Evolutionary conservation across 2,888 invertebrate genomes (phyloP), one percentile per base, ranked within the genome.

Genomic region (Clivina fossor): DNA sequence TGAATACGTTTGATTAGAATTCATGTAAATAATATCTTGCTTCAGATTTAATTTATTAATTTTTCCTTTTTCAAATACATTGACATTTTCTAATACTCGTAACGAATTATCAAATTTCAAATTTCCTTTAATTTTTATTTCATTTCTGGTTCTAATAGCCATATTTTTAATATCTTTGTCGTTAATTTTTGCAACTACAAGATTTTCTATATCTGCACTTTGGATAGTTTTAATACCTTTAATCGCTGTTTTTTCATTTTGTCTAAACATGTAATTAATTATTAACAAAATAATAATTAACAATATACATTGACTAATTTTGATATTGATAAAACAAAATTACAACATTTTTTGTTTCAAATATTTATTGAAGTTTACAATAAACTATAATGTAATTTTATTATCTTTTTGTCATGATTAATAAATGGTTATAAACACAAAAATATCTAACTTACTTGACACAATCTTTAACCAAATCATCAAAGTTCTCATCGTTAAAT

Each of bases 401-500:
- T 26, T 26, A 26, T 5, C 26, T n/a, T n/a, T n/a, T n/a, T n/a
- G n/a, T n/a, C n/a, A n/a, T n/a, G n/a, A n/a, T n/a, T n/a, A n/a
- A n/a, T n/a, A n/a, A n/a, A n/a, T n/a, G n/a, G n/a, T n/a, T n/a
- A n/a, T n/a, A n/a, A n/a, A n/a, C n/a, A n/a, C n/a, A n/a, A n/a
- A 35, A 13, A 5, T 51, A 24, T 22, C 64, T 66, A 59, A 65
- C 57, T 38, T 56, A 64, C 61, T 61, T 65, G 0, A 67, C 66
- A 40, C 65, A 60, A 57, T 72, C 68, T 33, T 70, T 65, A 1
- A 70, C 58, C 15, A 75, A 62, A 11, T 65, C 33, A 1, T 67
- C 58, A 1, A 69, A 59, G 1, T 66, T 63, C 8, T 70, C 59
- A 2, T 65, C 70, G 57, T 74, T 73, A 20, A 77, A 59, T 15